A percentile compares a stretch with the other conserved stretches of the same genome.
Conservation (phyloP, 2,797 vertebrate genomes). For the Chiroxiphia lanceolata region DNA sequence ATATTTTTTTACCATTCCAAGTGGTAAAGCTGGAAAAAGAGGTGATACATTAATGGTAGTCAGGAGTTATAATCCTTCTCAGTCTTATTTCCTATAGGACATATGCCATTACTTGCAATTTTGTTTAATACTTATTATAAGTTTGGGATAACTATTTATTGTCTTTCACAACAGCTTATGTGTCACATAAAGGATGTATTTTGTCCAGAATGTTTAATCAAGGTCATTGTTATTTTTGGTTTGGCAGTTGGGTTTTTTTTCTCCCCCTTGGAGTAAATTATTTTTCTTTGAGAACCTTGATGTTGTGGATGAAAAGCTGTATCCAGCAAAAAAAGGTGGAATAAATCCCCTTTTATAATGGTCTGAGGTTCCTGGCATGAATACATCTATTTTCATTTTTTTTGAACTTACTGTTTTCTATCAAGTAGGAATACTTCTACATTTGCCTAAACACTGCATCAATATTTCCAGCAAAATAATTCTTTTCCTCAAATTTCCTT, state of each 20-base stretch:
- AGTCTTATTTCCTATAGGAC: not conserved
- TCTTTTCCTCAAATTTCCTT: slow-evolving; percentile 47
- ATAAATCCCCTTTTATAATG: not conserved
- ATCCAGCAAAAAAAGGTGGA: not conserved
- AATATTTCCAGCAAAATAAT: slow-evolving; percentile 54
- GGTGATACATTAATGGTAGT: not conserved
- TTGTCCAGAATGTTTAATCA: not conserved
- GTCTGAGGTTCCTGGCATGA: not conserved
- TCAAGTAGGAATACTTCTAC: slow-evolving; percentile 17
- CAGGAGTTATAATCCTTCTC: not conserved
- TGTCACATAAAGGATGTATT: not conserved
- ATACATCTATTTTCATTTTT: not conserved
- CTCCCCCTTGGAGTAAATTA: not conserved
- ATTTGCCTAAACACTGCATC: slow-evolving; percentile 26
- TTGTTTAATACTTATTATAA: not conserved
- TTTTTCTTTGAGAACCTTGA: not conserved
- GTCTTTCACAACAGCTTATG: not conserved
- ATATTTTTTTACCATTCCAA: not conserved
- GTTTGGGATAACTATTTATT: not conserved
- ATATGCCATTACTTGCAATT: not conserved
- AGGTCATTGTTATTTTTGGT: not conserved
- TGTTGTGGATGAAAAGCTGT: not conserved
- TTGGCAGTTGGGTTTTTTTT: not conserved
- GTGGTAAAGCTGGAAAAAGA: not conserved
- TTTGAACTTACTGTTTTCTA: not conserved